Evolutionary conservation across 2,113 vertebrate species (phyloP), one percentile per base, ranked within the genome.

Genomic region (Bubo scandiacus): DNA sequence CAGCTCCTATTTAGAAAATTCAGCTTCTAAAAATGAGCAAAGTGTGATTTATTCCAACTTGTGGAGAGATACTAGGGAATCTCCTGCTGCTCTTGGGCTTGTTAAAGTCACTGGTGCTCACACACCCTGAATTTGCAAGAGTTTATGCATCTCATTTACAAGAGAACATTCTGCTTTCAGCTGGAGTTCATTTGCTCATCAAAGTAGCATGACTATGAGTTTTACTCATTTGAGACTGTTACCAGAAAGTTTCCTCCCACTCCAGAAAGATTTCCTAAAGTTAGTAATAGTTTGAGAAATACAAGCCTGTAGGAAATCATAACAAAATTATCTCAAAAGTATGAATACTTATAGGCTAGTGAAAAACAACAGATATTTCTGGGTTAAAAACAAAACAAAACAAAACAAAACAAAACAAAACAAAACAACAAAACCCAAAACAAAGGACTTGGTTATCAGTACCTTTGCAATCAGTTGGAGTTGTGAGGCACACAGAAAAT

Each of bases 81-180:
- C 68, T 86, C 96, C 96, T 93, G 96, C 96, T 97, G 95, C 26
- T 92, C 57, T 85, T 29, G 5, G 22, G n/a, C 70, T 91, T 96
- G 63, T 92, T 85, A 88, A 59, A 96, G 73, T 86, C 91, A 95
- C 49, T 93, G 38, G 59, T 79, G 49, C 62, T 94, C 71, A 70
- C 36, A 94, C 32, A 86, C 49, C 34, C 81, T 86, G 87, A 90
- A 93, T 96, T 85, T 95, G 66, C 40, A 85, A 72, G 77, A 84
- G 19, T 74, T 89, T 88, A 81, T 86, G 91, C 54, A 92, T 94
- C 40, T 71, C 63, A 89, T 96, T 96, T 97, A 96, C 74, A 96
- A 95, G 66, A 95, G 79, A 95, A 94, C 80, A 92, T 97, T 97
- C 97, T 97, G 94, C 95, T 97, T 97, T 97, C 94, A 95, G 58